Evolutionary conservation across 2,113 vertebrate species (phyloP).

Genomic region (Urocitellus parryii): DNA sequence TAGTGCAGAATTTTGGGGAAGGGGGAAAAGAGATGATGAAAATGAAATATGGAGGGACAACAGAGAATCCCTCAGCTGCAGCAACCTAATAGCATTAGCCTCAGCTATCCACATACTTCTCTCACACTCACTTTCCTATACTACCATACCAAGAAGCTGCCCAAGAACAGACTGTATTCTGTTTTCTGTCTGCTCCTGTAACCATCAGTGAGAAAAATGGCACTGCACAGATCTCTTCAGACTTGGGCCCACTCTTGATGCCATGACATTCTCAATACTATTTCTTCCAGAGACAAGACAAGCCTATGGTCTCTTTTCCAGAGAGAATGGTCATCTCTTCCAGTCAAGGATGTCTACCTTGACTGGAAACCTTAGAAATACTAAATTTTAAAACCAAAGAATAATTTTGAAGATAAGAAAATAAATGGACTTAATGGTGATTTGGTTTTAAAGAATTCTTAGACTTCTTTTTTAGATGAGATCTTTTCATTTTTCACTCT

Average conservation of each 20-base stretch:
- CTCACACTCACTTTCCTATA: neutral
- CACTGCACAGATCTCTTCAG: neutral
- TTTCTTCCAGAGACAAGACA: neutral
- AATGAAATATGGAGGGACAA: neutral
- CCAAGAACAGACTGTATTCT: neutral
- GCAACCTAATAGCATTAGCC: neutral
- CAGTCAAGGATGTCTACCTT: neutral
- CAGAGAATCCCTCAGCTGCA: neutral
- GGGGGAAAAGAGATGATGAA: neutral
- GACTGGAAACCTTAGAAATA: neutral
- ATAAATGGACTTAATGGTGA: neutral
- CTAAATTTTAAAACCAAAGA: slow-evolving; percentile 39
- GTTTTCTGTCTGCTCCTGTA: neutral
- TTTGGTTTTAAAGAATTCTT: slow-evolving; percentile 24
- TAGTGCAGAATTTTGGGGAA: neutral
- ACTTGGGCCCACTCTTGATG: neutral
- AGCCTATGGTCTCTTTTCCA: neutral
- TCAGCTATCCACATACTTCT: neutral
- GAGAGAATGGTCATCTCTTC: too few species aligned
- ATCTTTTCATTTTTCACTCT: slow-evolving; percentile 50
- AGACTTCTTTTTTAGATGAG: neutral
- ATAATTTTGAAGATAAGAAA: slow-evolving; percentile 33
- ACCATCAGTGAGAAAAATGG: neutral
- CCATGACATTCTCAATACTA: neutral
- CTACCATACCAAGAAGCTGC: neutral